A percentile compares a stretch with the other conserved stretches of the same genome.
Evolutionary conservation across 1,140 invertebrate species (phyloP).

Genomic region (Drusus annulatus): DNA sequence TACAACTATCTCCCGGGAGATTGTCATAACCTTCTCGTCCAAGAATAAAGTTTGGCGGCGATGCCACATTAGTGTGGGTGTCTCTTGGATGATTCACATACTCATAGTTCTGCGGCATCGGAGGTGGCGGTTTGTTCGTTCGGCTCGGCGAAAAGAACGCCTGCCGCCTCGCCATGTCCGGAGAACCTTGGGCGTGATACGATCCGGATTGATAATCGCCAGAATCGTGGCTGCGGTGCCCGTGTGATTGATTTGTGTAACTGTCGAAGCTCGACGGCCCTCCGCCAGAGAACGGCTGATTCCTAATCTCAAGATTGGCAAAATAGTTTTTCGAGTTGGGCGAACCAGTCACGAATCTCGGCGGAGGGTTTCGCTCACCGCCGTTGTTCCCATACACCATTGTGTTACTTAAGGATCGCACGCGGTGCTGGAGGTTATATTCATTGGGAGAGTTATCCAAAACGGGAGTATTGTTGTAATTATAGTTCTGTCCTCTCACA

Average conservation of each 20-base stretch:
- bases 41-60: conserved; percentile 35
- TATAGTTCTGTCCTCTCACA: conserved; percentile 16
- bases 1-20: conserved; percentile 13
- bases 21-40: conserved; percentile 44
- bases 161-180: conserved; percentile 52
- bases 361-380: conserved; percentile 28
- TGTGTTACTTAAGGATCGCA: conserved; percentile 52
- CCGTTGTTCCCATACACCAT: conserved; percentile 39
- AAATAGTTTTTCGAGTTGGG: conserved; percentile 55
- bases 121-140: background rate
- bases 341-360: conserved; percentile 42
- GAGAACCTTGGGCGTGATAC: conserved; percentile 40
- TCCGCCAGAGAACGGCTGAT: conserved; percentile 54
- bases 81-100: conserved; percentile 40
- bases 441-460: conserved; percentile 39
- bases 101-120: conserved; percentile 9
- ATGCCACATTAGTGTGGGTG: conserved; percentile 25
- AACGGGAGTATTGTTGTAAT: conserved; percentile 7
- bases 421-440: conserved; percentile 35
- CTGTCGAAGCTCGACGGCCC: conserved; percentile 51
- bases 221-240: conserved; percentile 13
- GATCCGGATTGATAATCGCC: conserved; percentile 39
- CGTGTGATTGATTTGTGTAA: conserved; percentile 35
- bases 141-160: conserved; percentile 49
- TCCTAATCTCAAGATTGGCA: conserved; percentile 52